Evolutionary conservation across 2,113 vertebrate species (phyloP), one percentile per base, ranked within the genome.

Genomic region (Grallaria varia): DNA sequence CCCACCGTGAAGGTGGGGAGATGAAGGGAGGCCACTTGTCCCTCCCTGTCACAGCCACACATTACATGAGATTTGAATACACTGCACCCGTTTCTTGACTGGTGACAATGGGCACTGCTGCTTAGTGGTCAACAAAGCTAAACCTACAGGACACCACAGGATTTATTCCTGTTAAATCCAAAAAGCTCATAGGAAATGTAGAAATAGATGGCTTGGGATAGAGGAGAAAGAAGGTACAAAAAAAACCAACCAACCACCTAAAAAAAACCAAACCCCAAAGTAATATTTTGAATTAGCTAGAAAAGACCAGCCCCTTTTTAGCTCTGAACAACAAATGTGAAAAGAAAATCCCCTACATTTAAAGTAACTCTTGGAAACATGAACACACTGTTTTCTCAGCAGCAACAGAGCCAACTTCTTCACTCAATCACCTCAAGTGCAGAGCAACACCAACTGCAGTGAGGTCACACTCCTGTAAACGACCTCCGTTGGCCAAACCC

Each of bases 291-390:
- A 37, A 67, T 31, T 49, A 71, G 20, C 60, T 80, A 56, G n/a
- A 62, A 94, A 83, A 87, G n/a, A 37, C 28, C 55, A 55, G 40
- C 16, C 63, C 21, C 44, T 62, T 88, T 95, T 90, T 72, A 92
- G 49, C 52, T 90, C 39, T 76, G 60, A 87, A 90, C 73, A 93
- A 90, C 44, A 87, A 92, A 56, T 0, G 2, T 62, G 40, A 45
- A 72, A 96, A 94, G 59, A 97, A 97, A 96, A 86, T 64, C 60
- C 59, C 20, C 37, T 44, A 7, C 92, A 89, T 92, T 90, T 90
- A 85, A 92, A 83, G 71, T 50, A 94, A 75, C 44, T 59, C 74
- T 81, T 87, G n/a, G 59, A 62, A 87, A 93, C 96, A 87, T 1
- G 28, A 88, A 40, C 66, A 31, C n/a, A 53, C 31, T 49, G 40